These are phyloP conservation scores for Trachemys scripta DNA, from an alignment of 2,113 vertebrate species.

Conservation along the genomic window DNA sequence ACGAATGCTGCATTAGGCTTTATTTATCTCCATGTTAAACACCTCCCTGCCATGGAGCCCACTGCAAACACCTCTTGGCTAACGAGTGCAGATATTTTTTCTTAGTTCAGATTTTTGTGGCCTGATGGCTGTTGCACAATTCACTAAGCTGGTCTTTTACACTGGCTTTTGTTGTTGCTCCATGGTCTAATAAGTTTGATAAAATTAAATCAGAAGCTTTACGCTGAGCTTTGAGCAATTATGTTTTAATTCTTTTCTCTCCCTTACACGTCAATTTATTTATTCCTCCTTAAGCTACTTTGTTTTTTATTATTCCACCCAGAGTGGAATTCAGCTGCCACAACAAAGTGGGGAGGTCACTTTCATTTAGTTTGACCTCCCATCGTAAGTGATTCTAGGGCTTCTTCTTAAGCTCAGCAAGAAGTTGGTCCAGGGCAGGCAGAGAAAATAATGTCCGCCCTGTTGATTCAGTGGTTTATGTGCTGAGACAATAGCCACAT, in stretches of 20 bases:
- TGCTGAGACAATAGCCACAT: not conserved
- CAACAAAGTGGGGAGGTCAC: not conserved
- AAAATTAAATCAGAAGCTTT: not conserved
- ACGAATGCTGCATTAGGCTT: not conserved
- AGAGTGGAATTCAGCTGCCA: not conserved
- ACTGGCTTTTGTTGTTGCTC: not conserved
- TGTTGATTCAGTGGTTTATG: not conserved
- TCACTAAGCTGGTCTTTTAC: not conserved
- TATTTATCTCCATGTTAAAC: not conserved
- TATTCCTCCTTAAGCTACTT: not conserved
- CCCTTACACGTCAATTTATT: not conserved
- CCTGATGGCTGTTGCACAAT: not conserved
- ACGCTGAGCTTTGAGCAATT: not conserved
- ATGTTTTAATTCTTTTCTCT: not conserved
- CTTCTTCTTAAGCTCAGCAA: not conserved
- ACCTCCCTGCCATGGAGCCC: not conserved
- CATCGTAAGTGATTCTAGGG: rapidly evolving
- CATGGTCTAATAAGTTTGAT: not conserved
- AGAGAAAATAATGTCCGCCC: not conserved
- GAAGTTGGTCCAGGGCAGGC: not conserved
- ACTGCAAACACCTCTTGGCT: rapidly evolving
- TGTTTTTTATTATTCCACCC: not conserved
- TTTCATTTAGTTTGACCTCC: not conserved
- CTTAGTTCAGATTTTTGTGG: not conserved
- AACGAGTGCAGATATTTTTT: not conserved